These are phyloP conservation scores for Oscheius onirici DNA, from an alignment of 2,888 invertebrate species.

Conservation along the genomic window DNA sequence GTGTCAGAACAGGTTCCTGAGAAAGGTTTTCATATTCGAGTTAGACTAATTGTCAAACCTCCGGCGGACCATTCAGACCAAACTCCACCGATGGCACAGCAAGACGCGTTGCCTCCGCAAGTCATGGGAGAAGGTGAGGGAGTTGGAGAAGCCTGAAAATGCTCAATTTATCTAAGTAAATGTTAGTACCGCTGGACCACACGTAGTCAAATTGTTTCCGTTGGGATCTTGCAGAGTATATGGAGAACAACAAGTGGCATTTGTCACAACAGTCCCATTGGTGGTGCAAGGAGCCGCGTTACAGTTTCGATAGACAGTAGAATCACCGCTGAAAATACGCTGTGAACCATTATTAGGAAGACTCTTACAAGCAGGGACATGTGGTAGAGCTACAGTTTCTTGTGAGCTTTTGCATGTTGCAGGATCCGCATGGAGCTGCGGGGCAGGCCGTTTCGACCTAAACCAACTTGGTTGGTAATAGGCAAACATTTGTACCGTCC, in stretches of 20 bases:
- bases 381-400: conserved; percentile 6
- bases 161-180: not conserved
- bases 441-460: conserved; percentile 7
- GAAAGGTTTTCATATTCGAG: not conserved
- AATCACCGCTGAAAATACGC: not conserved
- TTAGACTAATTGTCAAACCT: conserved; percentile 24
- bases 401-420: not conserved
- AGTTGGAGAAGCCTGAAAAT: not conserved
- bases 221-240: not conserved
- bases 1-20: not conserved
- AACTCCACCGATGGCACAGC: conserved; percentile 33
- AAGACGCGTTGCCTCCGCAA: conserved; percentile 22
- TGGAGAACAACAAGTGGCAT: not conserved
- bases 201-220: conserved; percentile 13
- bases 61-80: conserved; percentile 43
- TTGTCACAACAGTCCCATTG: not conserved
- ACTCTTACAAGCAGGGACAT: conserved; percentile 28
- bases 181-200: conserved; percentile 13
- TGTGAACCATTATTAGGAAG: not conserved
- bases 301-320: not conserved
- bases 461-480: not conserved
- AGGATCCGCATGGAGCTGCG: conserved; percentile 15
- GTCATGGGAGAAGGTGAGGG: not conserved
- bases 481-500: not conserved
- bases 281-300: conserved; percentile 23